phyloP scores from a whole-genome alignment of 2,888 invertebrate genomes.

The Sesamia inferens region DNA sequence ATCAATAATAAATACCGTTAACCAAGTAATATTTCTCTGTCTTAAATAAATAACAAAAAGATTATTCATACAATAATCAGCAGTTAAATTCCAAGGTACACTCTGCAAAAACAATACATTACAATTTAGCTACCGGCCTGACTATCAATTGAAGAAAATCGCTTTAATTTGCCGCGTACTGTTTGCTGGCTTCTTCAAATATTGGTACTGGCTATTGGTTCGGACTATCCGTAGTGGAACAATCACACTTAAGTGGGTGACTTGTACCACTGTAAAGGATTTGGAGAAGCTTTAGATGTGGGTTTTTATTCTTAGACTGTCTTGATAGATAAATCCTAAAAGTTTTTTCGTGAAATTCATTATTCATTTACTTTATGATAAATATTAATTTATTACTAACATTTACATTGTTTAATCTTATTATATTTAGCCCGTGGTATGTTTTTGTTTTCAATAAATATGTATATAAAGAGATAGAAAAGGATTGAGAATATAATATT shows the following conservation, averaged over 20 bases:
- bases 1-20: conserved; percentile 13
- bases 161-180: conserved; percentile 78
- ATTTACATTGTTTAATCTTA: no score
- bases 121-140: conserved; percentile 51
- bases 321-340: background rate
- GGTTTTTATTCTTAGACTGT: conserved; percentile 1
- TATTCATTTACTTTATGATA: no score
- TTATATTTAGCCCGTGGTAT: no score
- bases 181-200: conserved; percentile 78
- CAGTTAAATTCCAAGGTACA: conserved; percentile 50
- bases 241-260: conserved; percentile 70
- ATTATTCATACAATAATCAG: conserved; percentile 59
- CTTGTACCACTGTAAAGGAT: conserved; percentile 64
- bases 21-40: conserved; percentile 18
- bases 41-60: conserved; percentile 41
- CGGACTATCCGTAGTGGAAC: conserved; percentile 64
- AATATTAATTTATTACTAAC: no score
- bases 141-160: conserved; percentile 68
- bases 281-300: conserved; percentile 37
- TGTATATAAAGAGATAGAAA: no score
- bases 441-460: no score
- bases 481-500: no score
- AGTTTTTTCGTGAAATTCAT: background rate
- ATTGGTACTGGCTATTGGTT: conserved; percentile 76
- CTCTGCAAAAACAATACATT: conserved; percentile 62